A percentile compares a stretch with the other conserved stretches of the same genome.
Conservation (phyloP, 2,888 invertebrate species). For the Nymphalis polychloros region DNA sequence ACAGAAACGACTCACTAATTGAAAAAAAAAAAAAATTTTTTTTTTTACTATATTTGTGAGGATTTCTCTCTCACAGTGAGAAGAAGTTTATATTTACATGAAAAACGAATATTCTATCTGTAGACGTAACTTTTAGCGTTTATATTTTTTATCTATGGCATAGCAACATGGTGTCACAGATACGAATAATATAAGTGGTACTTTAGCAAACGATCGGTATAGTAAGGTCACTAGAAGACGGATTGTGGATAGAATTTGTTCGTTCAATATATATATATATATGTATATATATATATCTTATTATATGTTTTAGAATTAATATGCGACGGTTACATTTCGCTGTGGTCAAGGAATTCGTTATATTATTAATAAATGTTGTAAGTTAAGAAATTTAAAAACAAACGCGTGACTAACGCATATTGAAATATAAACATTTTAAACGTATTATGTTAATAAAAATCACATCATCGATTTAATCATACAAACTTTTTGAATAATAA, state of each 20-base stretch:
- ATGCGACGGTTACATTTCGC: slow-evolving; percentile 32
- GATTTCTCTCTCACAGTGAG: not conserved
- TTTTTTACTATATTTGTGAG: not conserved
- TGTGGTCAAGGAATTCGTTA: slow-evolving; percentile 22
- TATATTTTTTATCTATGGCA: slow-evolving; percentile 35
- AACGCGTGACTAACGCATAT: slow-evolving; percentile 12
- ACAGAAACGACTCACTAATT: not conserved
- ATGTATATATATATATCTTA: slow-evolving; percentile 20
- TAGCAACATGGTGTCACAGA: slow-evolving; percentile 68
- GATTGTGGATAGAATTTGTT: slow-evolving; percentile 38
- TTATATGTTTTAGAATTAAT: slow-evolving; percentile 33
- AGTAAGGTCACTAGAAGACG: slow-evolving; percentile 42
- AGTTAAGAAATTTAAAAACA: not conserved
- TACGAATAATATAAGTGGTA: slow-evolving; percentile 10
- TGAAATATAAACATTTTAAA: slow-evolving; percentile 7
- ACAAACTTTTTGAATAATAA: slow-evolving; percentile 11
- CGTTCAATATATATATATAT: not conserved
- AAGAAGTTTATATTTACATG: slow-evolving; percentile 4
- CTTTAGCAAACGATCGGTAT: slow-evolving; percentile 29
- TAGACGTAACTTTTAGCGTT: slow-evolving; percentile 1
- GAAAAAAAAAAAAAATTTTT: not conserved
- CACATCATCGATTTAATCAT: slow-evolving; percentile 19
- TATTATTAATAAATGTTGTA: not conserved
- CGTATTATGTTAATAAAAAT: slow-evolving; percentile 8
- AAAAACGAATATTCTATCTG: not conserved